Conservation (phyloP, 1,140 invertebrate genomes). For the Hycleus cichorii region DNA sequence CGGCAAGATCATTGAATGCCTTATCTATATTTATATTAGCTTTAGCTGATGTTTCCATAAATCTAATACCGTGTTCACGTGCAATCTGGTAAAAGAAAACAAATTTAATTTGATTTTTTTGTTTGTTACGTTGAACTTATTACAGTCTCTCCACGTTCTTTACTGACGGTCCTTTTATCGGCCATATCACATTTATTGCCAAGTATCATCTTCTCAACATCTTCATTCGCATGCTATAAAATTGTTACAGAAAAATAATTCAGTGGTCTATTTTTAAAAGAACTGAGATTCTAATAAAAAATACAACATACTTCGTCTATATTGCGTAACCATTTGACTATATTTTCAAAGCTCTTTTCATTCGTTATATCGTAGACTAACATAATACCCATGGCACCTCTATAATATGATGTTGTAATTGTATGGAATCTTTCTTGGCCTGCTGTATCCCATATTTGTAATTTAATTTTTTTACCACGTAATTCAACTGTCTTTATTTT, state of each 20-base stretch:
- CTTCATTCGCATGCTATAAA: conserved; percentile 93
- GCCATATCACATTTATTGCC: conserved; percentile 99
- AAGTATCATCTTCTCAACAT: conserved; percentile 99
- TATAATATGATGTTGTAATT: conserved; percentile 95
- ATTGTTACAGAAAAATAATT: background rate
- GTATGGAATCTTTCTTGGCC: conserved; percentile 95
- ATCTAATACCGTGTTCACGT: conserved; percentile 93
- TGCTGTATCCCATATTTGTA: conserved; percentile 97
- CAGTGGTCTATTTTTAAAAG: no score
- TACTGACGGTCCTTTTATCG: conserved; percentile 88
- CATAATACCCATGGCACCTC: conserved; percentile 98
- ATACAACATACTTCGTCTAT: conserved; percentile 77
- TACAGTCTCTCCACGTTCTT: conserved; percentile 81
- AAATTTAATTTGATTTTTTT: conserved; percentile 2
- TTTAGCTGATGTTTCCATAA: conserved; percentile 99
- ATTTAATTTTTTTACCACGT: conserved; percentile 95
- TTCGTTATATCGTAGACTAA: conserved; percentile 98
- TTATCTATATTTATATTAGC: conserved; percentile 96
- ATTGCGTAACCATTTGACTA: conserved; percentile 96
- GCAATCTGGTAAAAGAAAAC: conserved; percentile 67
- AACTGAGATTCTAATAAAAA: background rate
- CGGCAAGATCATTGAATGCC: conserved; percentile 94
- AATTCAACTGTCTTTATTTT: conserved; percentile 98
- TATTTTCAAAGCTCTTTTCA: conserved; percentile 97
- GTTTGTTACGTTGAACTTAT: conserved; percentile 34